Base-by-base conservation (phyloP, 2,113 vertebrate genomes). In the Grantiella picta region DNA sequence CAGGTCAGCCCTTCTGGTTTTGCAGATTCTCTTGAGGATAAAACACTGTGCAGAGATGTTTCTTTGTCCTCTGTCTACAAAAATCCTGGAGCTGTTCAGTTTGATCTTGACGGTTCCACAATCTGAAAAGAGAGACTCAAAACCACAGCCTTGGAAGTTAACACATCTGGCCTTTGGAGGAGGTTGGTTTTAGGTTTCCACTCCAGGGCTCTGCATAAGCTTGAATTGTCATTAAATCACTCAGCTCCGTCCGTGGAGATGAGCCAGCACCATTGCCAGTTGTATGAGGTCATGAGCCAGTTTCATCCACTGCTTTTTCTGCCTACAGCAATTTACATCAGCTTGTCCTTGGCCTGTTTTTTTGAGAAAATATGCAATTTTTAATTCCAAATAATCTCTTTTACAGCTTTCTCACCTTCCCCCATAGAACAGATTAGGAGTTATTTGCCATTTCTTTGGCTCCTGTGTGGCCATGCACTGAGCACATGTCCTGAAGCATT, bases 401-500 rank as follows among this genome's bases (percentile, higher is more conserved):
- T 45, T 69, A 38, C 16, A 76, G 31, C 50, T 45, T 89, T 75
- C 38, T 85, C 33, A 10, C 45, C 71, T 80, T 57, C 21, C 31
- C 19, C 11, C 0, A 0, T 50, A 36, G 25, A 28, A 53, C 23
- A n/a, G 56, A 31, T 2, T 1, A 28, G 49, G 57, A 91, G 18
- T 42, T 84, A 1, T 64, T 79, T 64, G 24, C 81, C 11, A 2
- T 66, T 66, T 20, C n/a, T 29, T 70, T 29, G 52, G 33, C 35
- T 47, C 24, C 29, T 86, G 45, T 84, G 33, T 49, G 44, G 35
- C 17, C 63, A 8, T 2, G 0, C 20, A 25, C 49, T 65, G 64
- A 53, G 45, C 2, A 3, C 36, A 5, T 0, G 1, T 75, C 35
- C 33, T 89, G n/a, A 82, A 78, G 36, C 0, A 0, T 28, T 47